Conservation (phyloP, 2,888 invertebrate species). For the Pandemis corylana region DNA sequence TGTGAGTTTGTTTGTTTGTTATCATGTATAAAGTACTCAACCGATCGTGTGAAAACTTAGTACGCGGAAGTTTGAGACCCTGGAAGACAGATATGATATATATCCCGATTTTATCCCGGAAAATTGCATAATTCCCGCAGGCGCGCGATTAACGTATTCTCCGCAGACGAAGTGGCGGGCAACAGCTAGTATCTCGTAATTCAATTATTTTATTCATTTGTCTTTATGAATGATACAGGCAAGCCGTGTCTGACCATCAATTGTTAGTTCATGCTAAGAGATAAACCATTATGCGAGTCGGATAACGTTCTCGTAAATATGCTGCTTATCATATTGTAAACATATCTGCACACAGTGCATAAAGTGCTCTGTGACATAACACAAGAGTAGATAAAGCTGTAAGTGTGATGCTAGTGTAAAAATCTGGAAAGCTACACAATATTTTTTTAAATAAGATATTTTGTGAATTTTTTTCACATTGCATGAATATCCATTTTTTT, state of each 20-base stretch:
- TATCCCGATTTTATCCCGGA: no score
- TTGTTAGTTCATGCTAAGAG: background rate
- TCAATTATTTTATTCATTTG: background rate
- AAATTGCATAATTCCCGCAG: no score
- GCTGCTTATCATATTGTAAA: constrained; percentile 15
- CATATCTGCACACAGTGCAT: constrained; percentile 9
- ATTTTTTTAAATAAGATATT: background rate
- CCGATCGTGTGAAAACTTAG: no score
- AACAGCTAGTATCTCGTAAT: no score
- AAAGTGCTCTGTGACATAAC: constrained; percentile 11
- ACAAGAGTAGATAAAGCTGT: constrained; percentile 3
- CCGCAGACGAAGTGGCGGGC: no score
- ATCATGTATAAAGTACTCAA: no score
- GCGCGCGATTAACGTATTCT: no score
- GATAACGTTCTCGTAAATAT: background rate
- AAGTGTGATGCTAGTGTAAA: background rate
- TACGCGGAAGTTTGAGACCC: no score
- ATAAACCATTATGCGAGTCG: constrained; percentile 8
- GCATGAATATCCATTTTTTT: no score
- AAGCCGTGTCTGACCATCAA: background rate
- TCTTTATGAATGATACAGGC: background rate
- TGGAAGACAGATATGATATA: no score
- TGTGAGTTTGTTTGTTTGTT: no score
- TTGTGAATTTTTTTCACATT: no score
- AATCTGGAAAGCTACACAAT: background rate